Percentiles rank a stretch among this genome's conserved stretches.
Evolutionary conservation across 2,797 vertebrate genomes (phyloP).

Genomic region (Anguilla anguilla): DNA sequence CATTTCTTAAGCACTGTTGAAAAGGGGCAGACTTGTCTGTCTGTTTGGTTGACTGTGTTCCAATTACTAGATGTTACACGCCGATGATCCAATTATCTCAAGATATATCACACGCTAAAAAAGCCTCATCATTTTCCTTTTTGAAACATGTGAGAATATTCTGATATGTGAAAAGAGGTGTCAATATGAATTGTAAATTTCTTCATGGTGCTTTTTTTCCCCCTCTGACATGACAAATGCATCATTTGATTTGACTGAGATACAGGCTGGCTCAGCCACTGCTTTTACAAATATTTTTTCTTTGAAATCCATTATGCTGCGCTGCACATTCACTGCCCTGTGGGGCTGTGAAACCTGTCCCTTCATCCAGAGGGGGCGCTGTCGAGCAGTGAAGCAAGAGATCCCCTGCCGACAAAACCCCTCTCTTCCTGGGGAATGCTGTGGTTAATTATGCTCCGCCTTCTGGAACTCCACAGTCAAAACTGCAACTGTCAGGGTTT

Average conservation of each 20-base stretch:
- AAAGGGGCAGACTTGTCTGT: background rate
- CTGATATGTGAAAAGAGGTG: background rate
- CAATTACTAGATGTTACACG: background rate
- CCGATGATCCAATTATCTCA: background rate
- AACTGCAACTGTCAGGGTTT: background rate
- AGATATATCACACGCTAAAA: background rate
- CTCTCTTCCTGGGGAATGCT: background rate
- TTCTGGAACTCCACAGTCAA: background rate
- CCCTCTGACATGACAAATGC: conserved; percentile 28
- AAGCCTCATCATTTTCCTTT: background rate
- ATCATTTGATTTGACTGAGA: background rate
- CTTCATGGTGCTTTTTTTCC: background rate
- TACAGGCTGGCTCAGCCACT: background rate
- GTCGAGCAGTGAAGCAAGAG: background rate
- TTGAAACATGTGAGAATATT: background rate
- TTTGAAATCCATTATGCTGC: background rate
- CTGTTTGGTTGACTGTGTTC: background rate
- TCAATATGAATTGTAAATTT: background rate
- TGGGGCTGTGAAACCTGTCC: background rate
- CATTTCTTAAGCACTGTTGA: background rate
- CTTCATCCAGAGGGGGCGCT: background rate
- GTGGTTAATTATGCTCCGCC: background rate
- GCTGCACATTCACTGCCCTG: background rate
- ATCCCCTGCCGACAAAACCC: background rate
- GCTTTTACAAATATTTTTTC: background rate